Base-by-base conservation (phyloP, 2,797 vertebrate genomes). In the Danio tinwini region DNA sequence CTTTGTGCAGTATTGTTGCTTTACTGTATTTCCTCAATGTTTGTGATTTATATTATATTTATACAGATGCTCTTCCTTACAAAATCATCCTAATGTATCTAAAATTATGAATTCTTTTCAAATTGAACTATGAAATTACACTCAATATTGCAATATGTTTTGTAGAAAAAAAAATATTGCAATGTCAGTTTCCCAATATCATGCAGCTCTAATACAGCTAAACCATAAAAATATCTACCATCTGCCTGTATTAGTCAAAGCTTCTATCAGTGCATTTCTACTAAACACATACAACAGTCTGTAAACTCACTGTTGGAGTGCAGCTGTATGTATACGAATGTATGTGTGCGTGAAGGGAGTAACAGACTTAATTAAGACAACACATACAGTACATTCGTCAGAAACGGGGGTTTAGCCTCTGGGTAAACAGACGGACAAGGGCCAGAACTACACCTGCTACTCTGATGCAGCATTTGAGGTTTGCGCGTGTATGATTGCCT, bases 291-390 rank as follows among this genome's bases (percentile, higher is more conserved):
- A 50, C 0, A 19, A 8, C 10, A 1, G 45, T 40, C 10, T 61
- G 7, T 62, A 9, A 9, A 13, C 17, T 56, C n/a, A 19, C 7
- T 5, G 19, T 73, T 59, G 5, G 4, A 74, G 37, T 44, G 59
- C 58, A 74, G 58, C 58, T 63, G 29, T 40, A 63, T 39, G 29
- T 49, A 49, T 49, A 44, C n/a, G 42, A 39, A 37, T 64, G 17
- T 1, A 44, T 64, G 29, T 69, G 72, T 55, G 55, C 2, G 2
- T 77, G 16, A 59, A 47, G 29, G 19, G 42, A 80, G 17, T 58
- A 21, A 75, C 49, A 82, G 76, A 80, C 76, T 76, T 76, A 82
- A 84, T 82, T 82, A 82, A 80, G 65, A 69, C 73, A 68, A 74
- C 45, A 59, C 58, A 52, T 63, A 42, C 73, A 52, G 73, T 47